Percentiles rank a stretch among this genome's conserved stretches.
Conservation (phyloP, 92 coral and sea anemone genomes). For the Ricordea florida region DNA sequence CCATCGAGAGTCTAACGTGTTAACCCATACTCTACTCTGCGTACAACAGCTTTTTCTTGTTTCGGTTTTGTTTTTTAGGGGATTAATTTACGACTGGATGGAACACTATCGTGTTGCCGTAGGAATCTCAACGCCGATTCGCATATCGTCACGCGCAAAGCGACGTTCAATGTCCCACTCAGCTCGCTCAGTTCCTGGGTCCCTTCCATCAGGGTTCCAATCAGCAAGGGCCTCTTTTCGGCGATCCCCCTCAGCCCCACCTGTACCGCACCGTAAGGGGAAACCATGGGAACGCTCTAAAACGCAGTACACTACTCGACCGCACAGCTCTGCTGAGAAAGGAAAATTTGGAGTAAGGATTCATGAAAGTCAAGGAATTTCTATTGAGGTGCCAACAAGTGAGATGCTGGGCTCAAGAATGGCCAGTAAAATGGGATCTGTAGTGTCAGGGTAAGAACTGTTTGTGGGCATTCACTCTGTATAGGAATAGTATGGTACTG, state of each 20-base stretch:
- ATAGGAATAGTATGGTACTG: no score
- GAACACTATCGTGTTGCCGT: slow-evolving; percentile 91
- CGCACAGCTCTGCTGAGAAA: slow-evolving; percentile 64
- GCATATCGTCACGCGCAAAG: slow-evolving; percentile 58
- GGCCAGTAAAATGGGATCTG: slow-evolving; percentile 32
- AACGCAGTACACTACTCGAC: slow-evolving; percentile 45
- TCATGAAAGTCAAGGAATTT: slow-evolving; percentile 30
- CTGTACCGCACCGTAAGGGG: slow-evolving; percentile 69
- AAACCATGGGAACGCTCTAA: slow-evolving; percentile 20
- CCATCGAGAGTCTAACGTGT: no score
- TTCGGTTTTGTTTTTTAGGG: slow-evolving; percentile 57
- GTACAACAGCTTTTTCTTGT: neutral
- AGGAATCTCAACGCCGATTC: slow-evolving; percentile 85
- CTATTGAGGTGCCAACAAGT: slow-evolving; percentile 49
- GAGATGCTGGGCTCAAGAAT: slow-evolving; percentile 35
- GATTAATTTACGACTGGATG: slow-evolving; percentile 95
- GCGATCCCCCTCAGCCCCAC: slow-evolving; percentile 98
- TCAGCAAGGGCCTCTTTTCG: slow-evolving; percentile 40
- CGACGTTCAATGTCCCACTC: slow-evolving; percentile 82
- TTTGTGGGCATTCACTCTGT: neutral
- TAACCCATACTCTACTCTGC: neutral
- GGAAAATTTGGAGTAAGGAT: neutral
- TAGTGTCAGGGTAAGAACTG: slow-evolving; percentile 63
- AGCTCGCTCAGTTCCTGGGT: slow-evolving; percentile 87
- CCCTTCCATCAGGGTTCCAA: slow-evolving; percentile 70